Evolutionary conservation across 1,140 invertebrate species (phyloP).

Genomic region (Acromyrmex echinatior): DNA sequence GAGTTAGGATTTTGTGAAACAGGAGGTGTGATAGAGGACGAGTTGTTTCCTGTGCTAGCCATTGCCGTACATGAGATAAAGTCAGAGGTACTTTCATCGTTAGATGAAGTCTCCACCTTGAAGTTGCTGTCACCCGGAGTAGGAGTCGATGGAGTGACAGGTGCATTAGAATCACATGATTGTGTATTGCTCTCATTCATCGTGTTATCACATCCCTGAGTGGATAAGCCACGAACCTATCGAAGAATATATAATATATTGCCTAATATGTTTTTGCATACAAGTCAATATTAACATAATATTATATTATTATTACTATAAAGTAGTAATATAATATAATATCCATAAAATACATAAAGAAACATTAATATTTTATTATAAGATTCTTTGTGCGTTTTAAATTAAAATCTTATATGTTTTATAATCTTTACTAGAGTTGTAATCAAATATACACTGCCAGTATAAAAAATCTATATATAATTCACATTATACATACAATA

Average conservation of each 20-base stretch:
- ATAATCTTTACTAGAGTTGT: no score
- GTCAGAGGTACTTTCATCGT: slow-evolving; percentile 78
- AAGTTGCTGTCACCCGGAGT: slow-evolving; percentile 63
- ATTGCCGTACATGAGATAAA: slow-evolving; percentile 78
- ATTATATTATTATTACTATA: no score
- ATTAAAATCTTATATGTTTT: no score
- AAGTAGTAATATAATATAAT: no score
- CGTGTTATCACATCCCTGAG: slow-evolving; percentile 81
- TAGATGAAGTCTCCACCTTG: slow-evolving; percentile 77
- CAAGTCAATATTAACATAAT: no score
- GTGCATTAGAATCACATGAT: slow-evolving; percentile 70
- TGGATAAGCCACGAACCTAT: slow-evolving; percentile 80
- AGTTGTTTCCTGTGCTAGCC: slow-evolving; percentile 71
- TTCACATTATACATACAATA: no score
- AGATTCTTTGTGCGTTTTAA: no score
- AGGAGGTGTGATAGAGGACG: slow-evolving; percentile 71
- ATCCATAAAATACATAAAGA: no score
- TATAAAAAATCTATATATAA: no score
- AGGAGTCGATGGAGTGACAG: slow-evolving; percentile 70
- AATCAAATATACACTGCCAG: no score
- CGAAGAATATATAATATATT: neutral
- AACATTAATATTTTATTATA: no score
- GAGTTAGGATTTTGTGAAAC: slow-evolving; percentile 67
- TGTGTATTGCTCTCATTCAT: slow-evolving; percentile 74
- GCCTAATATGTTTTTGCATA: neutral